A percentile compares a stretch with the other conserved stretches of the same genome.
These are phyloP conservation scores for Clitarchus hookeri DNA, from an alignment of 2,888 invertebrate genomes.

Conservation along the genomic window DNA sequence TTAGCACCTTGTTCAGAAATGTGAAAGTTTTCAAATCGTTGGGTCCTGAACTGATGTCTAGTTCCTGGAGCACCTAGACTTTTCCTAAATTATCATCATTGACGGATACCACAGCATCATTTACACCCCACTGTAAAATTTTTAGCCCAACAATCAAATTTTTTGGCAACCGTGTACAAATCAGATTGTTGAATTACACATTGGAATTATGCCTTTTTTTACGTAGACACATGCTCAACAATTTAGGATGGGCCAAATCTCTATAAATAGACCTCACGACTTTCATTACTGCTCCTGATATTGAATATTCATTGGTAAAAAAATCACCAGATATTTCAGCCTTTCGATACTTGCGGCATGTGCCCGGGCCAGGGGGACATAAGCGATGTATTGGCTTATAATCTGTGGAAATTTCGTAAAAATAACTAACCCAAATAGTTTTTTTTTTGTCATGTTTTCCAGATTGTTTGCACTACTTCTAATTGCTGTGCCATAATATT, in stretches of 20 bases:
- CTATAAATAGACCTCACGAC: slow-evolving; percentile 37
- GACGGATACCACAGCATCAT: slow-evolving; percentile 32
- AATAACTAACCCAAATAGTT: slow-evolving; percentile 47
- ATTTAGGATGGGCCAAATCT: slow-evolving; percentile 23
- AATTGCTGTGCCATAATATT: slow-evolving; percentile 47
- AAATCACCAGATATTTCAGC: slow-evolving; percentile 4
- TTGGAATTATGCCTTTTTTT: slow-evolving; percentile 39
- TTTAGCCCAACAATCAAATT: slow-evolving; percentile 31
- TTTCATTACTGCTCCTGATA: slow-evolving; percentile 33
- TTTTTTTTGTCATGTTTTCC: slow-evolving; percentile 43
- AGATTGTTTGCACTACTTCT: slow-evolving; percentile 41
- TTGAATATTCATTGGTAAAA: slow-evolving; percentile 30
- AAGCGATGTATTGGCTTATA: slow-evolving; percentile 39
- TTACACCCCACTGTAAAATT: slow-evolving; percentile 32
- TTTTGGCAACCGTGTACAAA: slow-evolving; percentile 38
- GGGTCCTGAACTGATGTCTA: neutral
- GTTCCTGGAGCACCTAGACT: neutral
- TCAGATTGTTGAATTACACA: slow-evolving; percentile 37
- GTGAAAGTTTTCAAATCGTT: neutral
- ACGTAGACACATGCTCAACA: slow-evolving; percentile 34
- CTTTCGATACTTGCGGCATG: slow-evolving; percentile 35
- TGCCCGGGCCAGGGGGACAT: slow-evolving; percentile 39
- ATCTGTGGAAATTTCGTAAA: slow-evolving; percentile 42
- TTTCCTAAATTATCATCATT: slow-evolving; percentile 31
- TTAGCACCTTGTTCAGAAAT: too few relatives aligned